Evolutionary conservation across 2,113 vertebrate species (phyloP), one percentile per base, ranked within the genome.

Genomic region (Stomatorhinus ivindoensis): DNA sequence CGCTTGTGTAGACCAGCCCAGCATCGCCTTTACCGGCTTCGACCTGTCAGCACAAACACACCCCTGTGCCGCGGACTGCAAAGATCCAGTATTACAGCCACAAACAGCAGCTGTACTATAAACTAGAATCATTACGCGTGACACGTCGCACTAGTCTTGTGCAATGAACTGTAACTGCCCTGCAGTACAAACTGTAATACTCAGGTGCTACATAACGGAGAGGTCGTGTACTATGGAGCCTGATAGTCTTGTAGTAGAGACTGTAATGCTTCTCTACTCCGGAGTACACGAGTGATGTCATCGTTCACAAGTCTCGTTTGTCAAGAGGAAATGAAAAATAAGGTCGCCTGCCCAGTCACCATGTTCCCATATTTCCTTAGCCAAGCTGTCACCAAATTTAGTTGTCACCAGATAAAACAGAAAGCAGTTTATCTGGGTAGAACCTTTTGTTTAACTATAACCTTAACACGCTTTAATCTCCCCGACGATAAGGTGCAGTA

Each of bases 1-100:
- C 89, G 15, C 21, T 8, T 13, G 35, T 17, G 19, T 87, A 89
- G 90, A 84, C 88, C 89, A 88, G 90, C 90, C 88, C 83, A 48
- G 42, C 10, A 46, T 35, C 24, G 83, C 42, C 76, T 82, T 44
- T 27, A 42, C 19, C 35, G 42, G 82, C 82, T 47, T 2, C 76
- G 19, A 82, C 76, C 39, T 83, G 42, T 21, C 17, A 44, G 35
- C 42, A 2, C 80, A 82, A 80, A 42, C 17, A 82, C 35, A 42
- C 27, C 65, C 65, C n/a, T 73, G 27, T 31, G 61, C 3, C 61
- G 24, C 27, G 61, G 10, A 55, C 53, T 31, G 61, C n/a, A 31
- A n/a, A 69, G 61, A 69, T 69, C 53, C 61, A 31, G 27, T 69
- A 69, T 31, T 31, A 69, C 61, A 69, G n/a, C 27, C 61, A 31